These are phyloP conservation scores for Agrochola macilenta DNA, from an alignment of 2,888 invertebrate genomes.

Conservation along the genomic window DNA sequence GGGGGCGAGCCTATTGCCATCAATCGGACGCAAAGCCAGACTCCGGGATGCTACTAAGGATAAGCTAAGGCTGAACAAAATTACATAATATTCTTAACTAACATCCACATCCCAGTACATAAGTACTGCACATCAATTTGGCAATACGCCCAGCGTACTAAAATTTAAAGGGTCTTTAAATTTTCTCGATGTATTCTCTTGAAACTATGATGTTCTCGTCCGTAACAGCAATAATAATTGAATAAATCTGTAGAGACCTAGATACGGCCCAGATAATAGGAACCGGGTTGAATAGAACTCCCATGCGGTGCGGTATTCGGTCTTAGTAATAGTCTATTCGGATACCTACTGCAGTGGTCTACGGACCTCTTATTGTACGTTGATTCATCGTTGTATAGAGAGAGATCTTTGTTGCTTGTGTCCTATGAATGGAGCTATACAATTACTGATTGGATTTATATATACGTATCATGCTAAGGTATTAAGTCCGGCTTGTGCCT, in stretches of 20 bases:
- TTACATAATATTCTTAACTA: slow-evolving; percentile 22
- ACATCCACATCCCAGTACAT: slow-evolving; percentile 13
- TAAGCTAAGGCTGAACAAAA: background rate
- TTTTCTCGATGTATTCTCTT: slow-evolving; percentile 47
- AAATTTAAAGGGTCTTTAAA: slow-evolving; percentile 47
- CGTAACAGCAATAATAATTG: slow-evolving; percentile 49
- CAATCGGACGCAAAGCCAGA: no score
- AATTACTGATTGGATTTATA: background rate
- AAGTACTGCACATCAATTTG: slow-evolving; percentile 48
- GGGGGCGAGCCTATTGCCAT: no score
- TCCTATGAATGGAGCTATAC: slow-evolving; percentile 11
- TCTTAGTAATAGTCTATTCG: slow-evolving; percentile 29
- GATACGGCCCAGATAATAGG: slow-evolving; percentile 54
- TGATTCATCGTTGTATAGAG: slow-evolving; percentile 22
- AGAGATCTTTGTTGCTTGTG: background rate
- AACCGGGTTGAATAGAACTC: slow-evolving; percentile 50
- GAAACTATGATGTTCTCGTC: slow-evolving; percentile 31
- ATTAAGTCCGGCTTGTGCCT: background rate
- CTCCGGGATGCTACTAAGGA: no score
- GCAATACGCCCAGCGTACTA: slow-evolving; percentile 50
- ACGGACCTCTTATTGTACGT: slow-evolving; percentile 12
- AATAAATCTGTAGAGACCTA: slow-evolving; percentile 48
- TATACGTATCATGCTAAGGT: background rate
- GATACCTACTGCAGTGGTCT: background rate
- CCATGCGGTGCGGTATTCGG: slow-evolving; percentile 54